phyloP scores from a whole-genome alignment of 2,888 invertebrate genomes.

The Lasioglossum vierecki region DNA sequence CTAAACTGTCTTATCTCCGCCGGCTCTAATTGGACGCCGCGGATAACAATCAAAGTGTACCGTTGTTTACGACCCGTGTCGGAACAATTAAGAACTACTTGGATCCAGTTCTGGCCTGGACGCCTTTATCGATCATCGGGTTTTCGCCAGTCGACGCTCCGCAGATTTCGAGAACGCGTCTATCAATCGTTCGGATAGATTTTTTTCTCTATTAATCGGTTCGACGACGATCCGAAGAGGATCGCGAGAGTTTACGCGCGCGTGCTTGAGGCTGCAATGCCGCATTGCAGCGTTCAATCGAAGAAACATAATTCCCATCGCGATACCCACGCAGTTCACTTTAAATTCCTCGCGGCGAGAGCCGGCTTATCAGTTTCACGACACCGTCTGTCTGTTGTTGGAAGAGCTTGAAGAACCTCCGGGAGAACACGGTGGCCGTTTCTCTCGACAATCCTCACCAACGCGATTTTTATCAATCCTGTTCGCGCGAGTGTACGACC shows the following conservation, averaged over 20 bases:
- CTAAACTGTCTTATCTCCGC: constrained; percentile 54
- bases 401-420: constrained; percentile 60
- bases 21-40: constrained; percentile 27
- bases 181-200: not conserved
- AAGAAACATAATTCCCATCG: constrained; percentile 57
- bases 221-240: not conserved
- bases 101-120: constrained; percentile 22
- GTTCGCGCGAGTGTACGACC: constrained; percentile 14
- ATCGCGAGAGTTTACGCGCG: not conserved
- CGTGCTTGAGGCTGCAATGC: constrained; percentile 6
- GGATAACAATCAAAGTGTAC: constrained; percentile 30
- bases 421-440: constrained; percentile 38
- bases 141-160: not conserved
- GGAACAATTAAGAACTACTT: constrained; percentile 16
- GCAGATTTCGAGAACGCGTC: not conserved
- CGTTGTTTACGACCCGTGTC: constrained; percentile 27
- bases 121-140: constrained; percentile 2
- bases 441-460: constrained; percentile 2
- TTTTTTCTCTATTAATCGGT: not conserved
- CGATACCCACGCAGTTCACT: constrained; percentile 66
- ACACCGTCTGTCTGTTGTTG: constrained; percentile 72
- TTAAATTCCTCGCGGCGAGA: constrained; percentile 68
- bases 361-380: constrained; percentile 79
- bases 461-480: not conserved
- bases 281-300: constrained; percentile 56